Evolutionary conservation across 2,797 vertebrate genomes (phyloP), one percentile per base, ranked within the genome.

Genomic region (Tachyglossus aculeatus): DNA sequence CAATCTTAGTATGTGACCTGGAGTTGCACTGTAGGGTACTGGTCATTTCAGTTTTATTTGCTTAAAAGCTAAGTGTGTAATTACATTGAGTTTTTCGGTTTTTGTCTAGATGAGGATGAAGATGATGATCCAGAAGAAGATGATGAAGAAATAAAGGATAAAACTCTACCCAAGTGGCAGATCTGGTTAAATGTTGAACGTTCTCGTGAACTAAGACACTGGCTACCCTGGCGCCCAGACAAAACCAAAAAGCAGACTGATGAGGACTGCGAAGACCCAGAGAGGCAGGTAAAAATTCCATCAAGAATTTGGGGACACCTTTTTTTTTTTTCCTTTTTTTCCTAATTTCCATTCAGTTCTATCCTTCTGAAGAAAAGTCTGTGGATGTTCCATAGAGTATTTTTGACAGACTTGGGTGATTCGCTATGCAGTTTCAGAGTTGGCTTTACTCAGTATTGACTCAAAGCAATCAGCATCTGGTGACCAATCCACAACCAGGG

Each of bases 211-310:
- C 91, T 88, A 40, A 92, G 87, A 70, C 94, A 98, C 9, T 99
- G 96, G 96, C 85, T 95, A 78, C 98, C 98, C 3, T 99, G 97
- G 98, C 95, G 95, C 68, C 96, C 97, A 1, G 97, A 98, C 77
- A 96, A 95, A 86, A 68, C 85, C 45, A 97, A 95, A 86, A 94
- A 95, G 74, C 95, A 98, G 66, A 89, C 93, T 0, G 96, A 96
- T 60, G 97, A 98, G 43, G 97, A 99, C 81, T 99, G 98, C 62
- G 98, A 99, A 67, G 98, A 99, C 77, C 97, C 97, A 0, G 98
- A 99, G 89, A 94, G 97, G 91, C 98, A 99, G 95, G 98, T 95
- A 32, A 34, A 72, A 31, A 1, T 10, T 29, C 9, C 3, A 0
- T 7, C 18, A 25, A 5, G 45, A 6, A 19, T 48, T 31, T 29